A percentile compares a stretch with the other conserved stretches of the same genome.
Conservation (phyloP, 2,797 vertebrate species). For the Phoxinus dragarum region DNA sequence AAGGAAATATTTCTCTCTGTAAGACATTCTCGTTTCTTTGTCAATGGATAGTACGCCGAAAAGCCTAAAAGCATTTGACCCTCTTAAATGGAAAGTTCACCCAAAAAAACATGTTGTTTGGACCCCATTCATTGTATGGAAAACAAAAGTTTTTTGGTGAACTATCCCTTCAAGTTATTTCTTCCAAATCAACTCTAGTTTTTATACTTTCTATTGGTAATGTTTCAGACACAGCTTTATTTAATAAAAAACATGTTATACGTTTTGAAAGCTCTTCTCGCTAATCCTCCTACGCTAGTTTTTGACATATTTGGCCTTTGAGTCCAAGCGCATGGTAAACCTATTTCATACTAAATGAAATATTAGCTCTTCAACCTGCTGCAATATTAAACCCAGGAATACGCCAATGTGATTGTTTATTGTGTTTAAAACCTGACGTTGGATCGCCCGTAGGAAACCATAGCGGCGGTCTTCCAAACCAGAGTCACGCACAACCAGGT, state of each 20-base stretch:
- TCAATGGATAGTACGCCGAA: not conserved
- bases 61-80: not conserved
- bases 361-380: constrained; percentile 39
- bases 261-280: not conserved
- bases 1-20: constrained; percentile 29
- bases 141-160: not conserved
- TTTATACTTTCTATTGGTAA: not conserved
- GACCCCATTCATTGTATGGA: not conserved
- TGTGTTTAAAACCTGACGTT: constrained; percentile 16
- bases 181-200: not conserved
- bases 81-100: not conserved
- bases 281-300: constrained; percentile 16
- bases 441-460: constrained; percentile 33
- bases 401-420: constrained; percentile 28
- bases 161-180: not conserved
- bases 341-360: constrained; percentile 10
- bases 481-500: constrained; percentile 47
- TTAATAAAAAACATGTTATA: constrained; percentile 19
- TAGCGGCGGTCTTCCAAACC: constrained; percentile 35
- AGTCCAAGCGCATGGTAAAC: constrained; percentile 22
- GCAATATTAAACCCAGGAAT: constrained; percentile 3
- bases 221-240: not conserved
- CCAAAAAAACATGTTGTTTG: not conserved
- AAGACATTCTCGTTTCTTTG: not conserved
- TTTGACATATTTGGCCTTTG: constrained; percentile 20